Evolutionary conservation across 2,888 invertebrate genomes (phyloP).

Genomic region (Terebella lapidaria): DNA sequence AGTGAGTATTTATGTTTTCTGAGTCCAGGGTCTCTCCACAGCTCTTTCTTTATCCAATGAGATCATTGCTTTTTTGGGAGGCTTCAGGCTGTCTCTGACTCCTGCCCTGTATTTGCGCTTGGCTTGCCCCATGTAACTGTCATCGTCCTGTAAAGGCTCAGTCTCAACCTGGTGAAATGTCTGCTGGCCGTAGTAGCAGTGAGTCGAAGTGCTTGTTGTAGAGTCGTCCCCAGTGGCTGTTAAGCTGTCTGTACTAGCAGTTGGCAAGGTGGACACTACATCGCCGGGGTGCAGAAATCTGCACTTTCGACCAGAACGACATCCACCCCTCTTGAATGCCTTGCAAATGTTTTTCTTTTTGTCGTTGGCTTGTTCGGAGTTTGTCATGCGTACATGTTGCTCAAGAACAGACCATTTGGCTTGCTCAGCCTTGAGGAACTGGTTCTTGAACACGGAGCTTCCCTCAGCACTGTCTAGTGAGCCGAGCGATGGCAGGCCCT

Average conservation of each 20-base stretch:
- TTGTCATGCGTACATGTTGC: conserved; percentile 87
- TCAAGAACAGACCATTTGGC: conserved; percentile 81
- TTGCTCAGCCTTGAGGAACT: conserved; percentile 77
- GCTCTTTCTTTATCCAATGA: conserved; percentile 31
- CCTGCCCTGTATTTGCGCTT: conserved; percentile 71
- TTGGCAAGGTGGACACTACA: conserved; percentile 24
- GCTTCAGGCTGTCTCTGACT: conserved; percentile 69
- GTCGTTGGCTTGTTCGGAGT: conserved; percentile 50
- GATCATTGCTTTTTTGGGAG: conserved; percentile 80
- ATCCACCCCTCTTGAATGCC: conserved; percentile 85
- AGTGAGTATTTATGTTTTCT: conserved; percentile 16
- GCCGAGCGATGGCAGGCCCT: neutral
- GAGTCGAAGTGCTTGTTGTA: neutral
- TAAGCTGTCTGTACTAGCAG: neutral
- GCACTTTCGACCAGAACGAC: conserved; percentile 86
- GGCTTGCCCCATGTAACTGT: conserved; percentile 53
- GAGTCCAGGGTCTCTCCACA: conserved; percentile 46
- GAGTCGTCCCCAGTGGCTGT: neutral
- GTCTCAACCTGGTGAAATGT: neutral
- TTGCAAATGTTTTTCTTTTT: conserved; percentile 82
- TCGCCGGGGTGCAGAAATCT: conserved; percentile 88
- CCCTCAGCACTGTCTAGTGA: conserved; percentile 1
- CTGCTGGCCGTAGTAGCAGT: neutral
- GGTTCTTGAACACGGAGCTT: conserved; percentile 79
- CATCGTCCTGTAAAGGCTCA: conserved; percentile 29